phyloP scores from a whole-genome alignment of 2,888 invertebrate genomes.

The Oxycera nigricornis region DNA sequence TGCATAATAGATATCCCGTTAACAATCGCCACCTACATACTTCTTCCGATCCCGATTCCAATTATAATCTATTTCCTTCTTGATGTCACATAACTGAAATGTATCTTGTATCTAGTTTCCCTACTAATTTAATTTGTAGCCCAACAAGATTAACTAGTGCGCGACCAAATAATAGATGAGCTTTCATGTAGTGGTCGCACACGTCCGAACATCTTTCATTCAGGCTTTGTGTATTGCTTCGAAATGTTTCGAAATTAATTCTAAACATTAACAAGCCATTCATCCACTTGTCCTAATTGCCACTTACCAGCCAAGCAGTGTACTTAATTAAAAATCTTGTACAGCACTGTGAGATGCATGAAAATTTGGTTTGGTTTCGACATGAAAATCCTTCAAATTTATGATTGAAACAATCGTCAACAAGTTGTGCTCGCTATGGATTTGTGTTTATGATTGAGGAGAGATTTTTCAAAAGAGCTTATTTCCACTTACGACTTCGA shows the following conservation, averaged over 20 bases:
- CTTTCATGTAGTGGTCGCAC: neutral
- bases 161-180: conserved; percentile 31
- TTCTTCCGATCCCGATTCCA: too few relatives aligned
- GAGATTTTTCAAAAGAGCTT: too few relatives aligned
- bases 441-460: too few relatives aligned
- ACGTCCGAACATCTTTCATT: conserved; percentile 6
- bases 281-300: neutral
- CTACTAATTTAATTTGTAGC: neutral
- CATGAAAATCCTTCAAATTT: too few relatives aligned
- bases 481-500: too few relatives aligned
- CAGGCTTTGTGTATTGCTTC: neutral
- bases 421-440: too few relatives aligned
- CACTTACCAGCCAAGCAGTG: neutral
- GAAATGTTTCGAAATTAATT: neutral
- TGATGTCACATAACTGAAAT: neutral
- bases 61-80: too few relatives aligned
- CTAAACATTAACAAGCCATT: neutral
- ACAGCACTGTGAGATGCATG: too few relatives aligned
- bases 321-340: neutral
- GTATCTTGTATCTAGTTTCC: neutral
- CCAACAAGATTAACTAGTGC: conserved; percentile 15
- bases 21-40: too few relatives aligned
- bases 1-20: too few relatives aligned
- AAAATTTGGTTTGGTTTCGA: too few relatives aligned
- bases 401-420: too few relatives aligned